phyloP scores from a whole-genome alignment of 2,888 invertebrate genomes.

The Steinernema hermaphroditum region DNA sequence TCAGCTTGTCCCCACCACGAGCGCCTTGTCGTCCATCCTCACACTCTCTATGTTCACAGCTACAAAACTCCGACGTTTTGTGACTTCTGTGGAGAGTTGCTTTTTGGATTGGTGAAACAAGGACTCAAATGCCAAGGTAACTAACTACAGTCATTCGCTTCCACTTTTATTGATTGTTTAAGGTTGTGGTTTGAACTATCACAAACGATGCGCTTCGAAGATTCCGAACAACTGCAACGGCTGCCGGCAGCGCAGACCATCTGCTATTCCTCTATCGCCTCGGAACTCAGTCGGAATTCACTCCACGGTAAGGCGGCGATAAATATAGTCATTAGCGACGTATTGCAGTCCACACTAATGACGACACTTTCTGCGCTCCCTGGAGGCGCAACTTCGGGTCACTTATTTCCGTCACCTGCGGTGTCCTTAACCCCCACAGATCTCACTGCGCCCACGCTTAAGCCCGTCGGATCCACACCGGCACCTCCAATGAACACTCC shows the following conservation, averaged over 20 bases:
- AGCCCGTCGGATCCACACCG: background rate
- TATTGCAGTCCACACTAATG: conserved; percentile 20
- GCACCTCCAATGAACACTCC: conserved; percentile 47
- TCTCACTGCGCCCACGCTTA: background rate
- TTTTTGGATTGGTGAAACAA: conserved; percentile 95
- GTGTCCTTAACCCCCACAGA: background rate
- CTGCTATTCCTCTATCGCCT: conserved; percentile 67
- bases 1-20: conserved; percentile 70
- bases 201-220: conserved; percentile 89
- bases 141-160: conserved; percentile 73
- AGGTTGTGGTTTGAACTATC: conserved; percentile 97
- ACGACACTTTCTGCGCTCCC: conserved; percentile 20
- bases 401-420: background rate
- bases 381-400: background rate
- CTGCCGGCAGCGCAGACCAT: conserved; percentile 69
- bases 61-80: conserved; percentile 97
- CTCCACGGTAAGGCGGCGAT: conserved; percentile 36
- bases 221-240: conserved; percentile 93
- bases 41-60: conserved; percentile 91
- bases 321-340: no score
- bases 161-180: conserved; percentile 77
- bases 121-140: conserved; percentile 97
- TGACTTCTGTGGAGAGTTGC: conserved; percentile 98
- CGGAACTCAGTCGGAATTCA: conserved; percentile 58
- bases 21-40: conserved; percentile 75